These are phyloP conservation scores for Halcyon senegalensis DNA, from an alignment of 2,113 vertebrate genomes.

Conservation along the genomic window DNA sequence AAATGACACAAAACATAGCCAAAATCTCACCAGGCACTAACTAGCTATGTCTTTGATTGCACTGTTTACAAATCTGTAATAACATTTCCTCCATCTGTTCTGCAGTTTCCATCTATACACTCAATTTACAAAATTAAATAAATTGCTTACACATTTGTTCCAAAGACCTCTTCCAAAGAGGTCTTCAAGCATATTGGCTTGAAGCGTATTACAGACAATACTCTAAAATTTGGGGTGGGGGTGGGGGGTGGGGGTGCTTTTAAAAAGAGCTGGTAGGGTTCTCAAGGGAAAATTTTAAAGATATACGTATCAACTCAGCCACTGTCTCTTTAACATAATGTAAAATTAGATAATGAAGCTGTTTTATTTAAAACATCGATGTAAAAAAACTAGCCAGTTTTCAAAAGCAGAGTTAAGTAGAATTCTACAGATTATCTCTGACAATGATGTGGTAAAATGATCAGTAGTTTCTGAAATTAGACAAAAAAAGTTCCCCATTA, in stretches of 20 bases:
- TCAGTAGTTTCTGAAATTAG: not conserved
- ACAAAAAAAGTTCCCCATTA: not conserved
- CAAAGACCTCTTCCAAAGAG: not conserved
- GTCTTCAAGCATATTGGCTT: not conserved
- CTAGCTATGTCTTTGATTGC: not conserved
- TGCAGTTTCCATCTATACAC: slow-evolving; percentile 15
- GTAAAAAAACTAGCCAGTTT: not conserved
- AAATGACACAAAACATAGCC: not conserved
- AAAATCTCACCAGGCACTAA: slow-evolving; percentile 14
- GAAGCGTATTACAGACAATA: not conserved
- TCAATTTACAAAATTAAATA: slow-evolving; percentile 49
- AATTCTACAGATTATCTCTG: not conserved
- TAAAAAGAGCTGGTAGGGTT: not conserved
- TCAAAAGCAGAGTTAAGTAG: not conserved
- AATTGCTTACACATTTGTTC: slow-evolving; percentile 15
- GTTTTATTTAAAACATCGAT: not conserved
- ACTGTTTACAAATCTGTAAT: slow-evolving; percentile 56
- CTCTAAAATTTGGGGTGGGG: not conserved
- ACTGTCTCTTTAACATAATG: not conserved
- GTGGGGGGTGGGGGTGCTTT: not conserved
- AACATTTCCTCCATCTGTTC: slow-evolving; percentile 62
- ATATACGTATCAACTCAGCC: not conserved
- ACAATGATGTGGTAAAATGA: not conserved
- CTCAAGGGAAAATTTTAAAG: not conserved
- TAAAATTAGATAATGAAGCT: not conserved